These are phyloP conservation scores for Onychorhynchus coronatus DNA, from an alignment of 2,113 vertebrate genomes.

Conservation along the genomic window DNA sequence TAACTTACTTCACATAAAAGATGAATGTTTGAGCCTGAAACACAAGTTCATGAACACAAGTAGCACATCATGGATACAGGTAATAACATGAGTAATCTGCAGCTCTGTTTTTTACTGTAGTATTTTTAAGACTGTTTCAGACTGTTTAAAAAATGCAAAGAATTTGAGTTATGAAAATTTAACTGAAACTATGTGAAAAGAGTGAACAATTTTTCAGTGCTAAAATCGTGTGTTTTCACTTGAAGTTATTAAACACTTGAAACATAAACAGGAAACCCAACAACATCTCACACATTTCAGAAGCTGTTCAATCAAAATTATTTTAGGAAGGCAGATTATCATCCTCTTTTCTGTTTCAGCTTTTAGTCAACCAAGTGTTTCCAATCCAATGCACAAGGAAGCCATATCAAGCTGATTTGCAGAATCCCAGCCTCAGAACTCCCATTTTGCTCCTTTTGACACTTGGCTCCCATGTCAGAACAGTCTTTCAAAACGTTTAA, in stretches of 20 bases:
- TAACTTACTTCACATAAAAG: background rate
- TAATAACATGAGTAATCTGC: background rate
- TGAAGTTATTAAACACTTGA: background rate
- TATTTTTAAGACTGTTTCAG: background rate
- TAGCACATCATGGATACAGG: background rate
- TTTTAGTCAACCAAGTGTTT: background rate
- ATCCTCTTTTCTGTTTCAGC: background rate
- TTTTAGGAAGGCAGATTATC: background rate
- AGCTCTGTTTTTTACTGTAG: background rate
- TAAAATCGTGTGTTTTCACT: background rate
- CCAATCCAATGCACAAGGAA: background rate
- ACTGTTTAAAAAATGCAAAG: background rate
- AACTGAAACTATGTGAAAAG: background rate
- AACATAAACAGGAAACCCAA: slow-evolving; percentile 44
- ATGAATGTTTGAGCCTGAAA: background rate
- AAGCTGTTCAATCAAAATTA: background rate
- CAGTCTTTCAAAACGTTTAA: background rate
- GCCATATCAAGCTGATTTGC: background rate
- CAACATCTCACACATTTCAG: background rate
- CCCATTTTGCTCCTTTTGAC: background rate
- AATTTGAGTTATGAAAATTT: background rate
- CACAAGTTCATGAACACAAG: background rate
- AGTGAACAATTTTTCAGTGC: background rate
- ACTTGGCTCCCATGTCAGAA: background rate
- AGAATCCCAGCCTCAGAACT: background rate